A percentile compares a stretch with the other conserved stretches of the same genome.
phyloP scores from a whole-genome alignment of 2,888 invertebrate genomes.

The Apodemia duryi region DNA sequence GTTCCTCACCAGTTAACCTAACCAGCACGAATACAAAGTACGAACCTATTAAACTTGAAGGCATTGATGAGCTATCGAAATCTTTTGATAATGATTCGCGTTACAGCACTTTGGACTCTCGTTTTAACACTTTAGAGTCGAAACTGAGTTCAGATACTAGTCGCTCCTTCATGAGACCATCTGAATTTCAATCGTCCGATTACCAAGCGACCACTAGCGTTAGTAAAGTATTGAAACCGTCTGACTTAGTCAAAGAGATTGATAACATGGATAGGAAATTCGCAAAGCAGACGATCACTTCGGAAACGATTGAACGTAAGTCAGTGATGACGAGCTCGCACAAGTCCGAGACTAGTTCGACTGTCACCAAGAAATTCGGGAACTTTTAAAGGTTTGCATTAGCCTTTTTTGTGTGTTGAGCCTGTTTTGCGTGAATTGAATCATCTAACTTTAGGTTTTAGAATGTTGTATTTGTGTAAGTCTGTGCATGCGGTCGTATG shows the following conservation, averaged over 20 bases:
- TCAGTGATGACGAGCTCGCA: constrained; percentile 83
- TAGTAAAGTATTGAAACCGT: constrained; percentile 55
- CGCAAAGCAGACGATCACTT: constrained; percentile 83
- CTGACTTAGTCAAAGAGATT: constrained; percentile 66
- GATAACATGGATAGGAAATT: constrained; percentile 83
- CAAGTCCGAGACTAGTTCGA: constrained; percentile 77
- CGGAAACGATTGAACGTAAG: constrained; percentile 83
- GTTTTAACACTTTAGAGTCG: constrained; percentile 66
- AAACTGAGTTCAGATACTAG: constrained; percentile 71
- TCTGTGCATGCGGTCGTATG: constrained; percentile 15
- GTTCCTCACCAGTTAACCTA: constrained; percentile 75
- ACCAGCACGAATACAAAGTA: constrained; percentile 72
- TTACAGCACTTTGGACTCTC: constrained; percentile 68
- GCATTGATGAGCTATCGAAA: constrained; percentile 73
- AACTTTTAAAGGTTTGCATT: constrained; percentile 58
- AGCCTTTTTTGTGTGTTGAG: constrained; percentile 26
- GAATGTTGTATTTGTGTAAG: constrained; percentile 15
- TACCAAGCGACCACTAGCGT: constrained; percentile 50
- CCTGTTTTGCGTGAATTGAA: constrained; percentile 28
- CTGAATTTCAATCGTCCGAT: constrained; percentile 68
- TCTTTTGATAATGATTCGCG: constrained; percentile 73
- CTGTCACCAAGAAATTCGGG: constrained; percentile 77
- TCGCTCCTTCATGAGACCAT: constrained; percentile 72
- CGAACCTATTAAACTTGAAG: constrained; percentile 68
- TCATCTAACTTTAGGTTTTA: constrained; percentile 12